A percentile compares a stretch with the other conserved stretches of the same genome.
Evolutionary conservation across 2,113 vertebrate species (phyloP).

Genomic region (Scytalopus superciliaris): DNA sequence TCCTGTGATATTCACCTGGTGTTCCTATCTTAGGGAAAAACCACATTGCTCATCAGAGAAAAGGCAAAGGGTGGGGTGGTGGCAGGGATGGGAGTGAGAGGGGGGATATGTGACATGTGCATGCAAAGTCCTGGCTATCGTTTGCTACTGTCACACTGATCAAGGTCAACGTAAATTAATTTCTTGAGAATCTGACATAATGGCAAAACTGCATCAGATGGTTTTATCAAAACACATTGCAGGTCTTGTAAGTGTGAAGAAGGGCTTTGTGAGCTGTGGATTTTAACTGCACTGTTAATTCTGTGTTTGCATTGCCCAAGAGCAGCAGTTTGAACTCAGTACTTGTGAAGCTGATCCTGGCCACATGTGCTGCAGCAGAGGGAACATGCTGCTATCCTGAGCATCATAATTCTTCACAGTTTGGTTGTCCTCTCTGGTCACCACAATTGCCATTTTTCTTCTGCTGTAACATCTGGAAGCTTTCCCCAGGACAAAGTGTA

Average conservation of each 20-base stretch:
- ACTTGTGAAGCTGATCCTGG: background rate
- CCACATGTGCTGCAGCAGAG: rapidly evolving
- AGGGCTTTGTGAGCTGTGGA: background rate
- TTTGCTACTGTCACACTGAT: background rate
- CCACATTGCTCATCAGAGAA: background rate
- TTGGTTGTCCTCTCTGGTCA: background rate
- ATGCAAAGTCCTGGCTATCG: background rate
- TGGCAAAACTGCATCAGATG: background rate
- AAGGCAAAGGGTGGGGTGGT: background rate
- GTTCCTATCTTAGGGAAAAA: background rate
- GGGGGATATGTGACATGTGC: background rate
- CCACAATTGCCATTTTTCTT: background rate
- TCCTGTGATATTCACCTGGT: background rate
- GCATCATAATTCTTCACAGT: background rate
- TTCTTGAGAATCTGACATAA: background rate
- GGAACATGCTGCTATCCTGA: rapidly evolving
- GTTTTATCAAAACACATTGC: background rate
- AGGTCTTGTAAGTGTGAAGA: background rate
- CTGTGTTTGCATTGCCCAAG: background rate
- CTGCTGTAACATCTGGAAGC: background rate
- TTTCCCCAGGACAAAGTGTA: background rate
- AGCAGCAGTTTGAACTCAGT: background rate
- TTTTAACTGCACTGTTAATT: background rate
- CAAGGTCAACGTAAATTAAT: background rate
- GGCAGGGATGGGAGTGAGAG: background rate